Base-by-base conservation (phyloP, 1,140 invertebrate genomes). In the Drosophila miranda region DNA sequence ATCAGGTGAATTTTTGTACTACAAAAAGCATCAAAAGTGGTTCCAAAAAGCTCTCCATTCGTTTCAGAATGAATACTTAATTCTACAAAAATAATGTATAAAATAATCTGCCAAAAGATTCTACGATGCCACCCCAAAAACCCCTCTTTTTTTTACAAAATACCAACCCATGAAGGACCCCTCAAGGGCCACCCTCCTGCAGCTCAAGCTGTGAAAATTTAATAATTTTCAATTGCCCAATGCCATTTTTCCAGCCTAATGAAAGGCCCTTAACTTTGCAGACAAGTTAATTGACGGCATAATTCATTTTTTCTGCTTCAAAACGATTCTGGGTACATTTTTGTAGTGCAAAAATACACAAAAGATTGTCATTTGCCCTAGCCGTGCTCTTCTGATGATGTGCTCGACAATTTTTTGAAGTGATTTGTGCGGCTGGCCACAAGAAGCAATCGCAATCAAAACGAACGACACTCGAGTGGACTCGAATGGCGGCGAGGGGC, bases 361-460 rank as follows among this genome's bases (percentile, higher is more conserved):
- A 70, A 74, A 53, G 52, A 68, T 68, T 68, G 63, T 48, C 50
- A 48, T 53, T 67, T 66, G 23, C 59, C 34, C 16, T 16, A 16
- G 16, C 16, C 16, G 16, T 16, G 16, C 16, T 16, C 1, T 1
- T 54, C 14, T 23, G 38, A 44, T 26, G 46, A 55, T 19, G 28
- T 21, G 59, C 50, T 72, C 60, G 71, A 78, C 75, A 75, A 57
- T 55, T 60, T 75, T 72, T 60, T 83, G 61, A 86, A 83, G 80
- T 80, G 72, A 69, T 76, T 84, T 84, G 55, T 84, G 80, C 46
- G 76, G 80, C 48, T 59, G 54, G 56, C 76, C 81, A 60, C 79
- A 79, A 68, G 71, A 48, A 74, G 70, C 67, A 73, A 75, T 73
- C 66, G 60, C 71, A 78, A 78, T 67, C 74, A 78, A 77, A 78